Percentiles rank a stretch among this genome's conserved stretches.
phyloP scores from a whole-genome alignment of 2,888 invertebrate genomes.

The Polyploca ridens region DNA sequence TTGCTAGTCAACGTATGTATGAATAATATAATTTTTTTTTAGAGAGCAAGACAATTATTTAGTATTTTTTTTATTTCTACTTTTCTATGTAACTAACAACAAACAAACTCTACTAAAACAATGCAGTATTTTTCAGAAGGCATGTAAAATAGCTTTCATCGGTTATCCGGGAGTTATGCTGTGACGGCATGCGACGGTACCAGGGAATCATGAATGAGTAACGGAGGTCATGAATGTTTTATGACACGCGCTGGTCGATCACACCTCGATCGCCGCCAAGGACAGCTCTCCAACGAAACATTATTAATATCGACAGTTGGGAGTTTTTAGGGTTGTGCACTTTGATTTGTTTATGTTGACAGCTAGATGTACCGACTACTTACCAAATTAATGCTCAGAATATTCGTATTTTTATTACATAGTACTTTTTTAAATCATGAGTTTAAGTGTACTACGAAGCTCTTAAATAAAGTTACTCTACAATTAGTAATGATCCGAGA shows the following conservation, averaged over 20 bases:
- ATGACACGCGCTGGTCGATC: conserved; percentile 63
- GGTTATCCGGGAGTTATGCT: conserved; percentile 40
- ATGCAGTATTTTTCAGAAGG: neutral
- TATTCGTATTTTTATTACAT: too few relatives aligned
- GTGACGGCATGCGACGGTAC: conserved; percentile 45
- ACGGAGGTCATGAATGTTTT: conserved; percentile 76
- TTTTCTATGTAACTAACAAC: neutral
- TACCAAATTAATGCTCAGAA: too few relatives aligned
- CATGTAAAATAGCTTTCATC: conserved; percentile 30
- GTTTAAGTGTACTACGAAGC: too few relatives aligned
- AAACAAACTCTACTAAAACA: neutral
- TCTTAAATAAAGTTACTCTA: too few relatives aligned
- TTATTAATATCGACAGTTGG: neutral
- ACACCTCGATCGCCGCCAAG: conserved; percentile 40
- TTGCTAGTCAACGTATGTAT: too few relatives aligned
- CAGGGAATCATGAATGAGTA: conserved; percentile 74
- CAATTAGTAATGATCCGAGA: too few relatives aligned
- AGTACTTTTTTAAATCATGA: too few relatives aligned
- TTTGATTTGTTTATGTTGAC: neutral
- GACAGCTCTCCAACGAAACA: conserved; percentile 27
- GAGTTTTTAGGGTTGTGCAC: neutral
- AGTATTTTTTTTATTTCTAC: too few relatives aligned
- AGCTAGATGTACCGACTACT: too few relatives aligned
- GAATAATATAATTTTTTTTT: too few relatives aligned
- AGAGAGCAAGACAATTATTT: too few relatives aligned